Conservation (phyloP, 1,140 invertebrate species). For the Battus philenor region DNA sequence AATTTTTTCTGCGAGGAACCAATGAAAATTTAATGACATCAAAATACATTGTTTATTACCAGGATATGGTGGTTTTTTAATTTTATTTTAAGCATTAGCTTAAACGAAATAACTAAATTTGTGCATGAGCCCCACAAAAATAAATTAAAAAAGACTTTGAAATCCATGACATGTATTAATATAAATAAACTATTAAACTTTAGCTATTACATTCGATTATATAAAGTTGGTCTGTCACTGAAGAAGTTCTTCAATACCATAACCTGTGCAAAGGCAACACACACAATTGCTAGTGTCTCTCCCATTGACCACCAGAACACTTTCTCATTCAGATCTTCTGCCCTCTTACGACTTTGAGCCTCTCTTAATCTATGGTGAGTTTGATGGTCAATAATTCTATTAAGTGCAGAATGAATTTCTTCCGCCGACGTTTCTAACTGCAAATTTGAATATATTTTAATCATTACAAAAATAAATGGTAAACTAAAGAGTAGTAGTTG, state of each 20-base stretch:
- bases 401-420: conserved; percentile 92
- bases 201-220: conserved; percentile 59
- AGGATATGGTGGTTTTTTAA: too few species aligned
- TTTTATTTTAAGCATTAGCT: too few species aligned
- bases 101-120: too few species aligned
- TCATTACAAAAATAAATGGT: too few species aligned
- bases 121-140: too few species aligned
- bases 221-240: conserved; percentile 83
- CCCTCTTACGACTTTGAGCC: conserved; percentile 93
- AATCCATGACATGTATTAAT: conserved; percentile 38
- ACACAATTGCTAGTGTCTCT: conserved; percentile 90
- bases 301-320: conserved; percentile 95
- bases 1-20: too few species aligned
- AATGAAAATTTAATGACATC: too few species aligned
- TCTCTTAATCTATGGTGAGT: conserved; percentile 97
- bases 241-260: conserved; percentile 96
- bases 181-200: conserved; percentile 45
- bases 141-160: too few species aligned
- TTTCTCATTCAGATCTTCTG: conserved; percentile 96
- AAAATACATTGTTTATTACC: too few species aligned
- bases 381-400: conserved; percentile 93
- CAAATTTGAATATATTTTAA: conserved; percentile 20
- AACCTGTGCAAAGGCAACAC: conserved; percentile 93
- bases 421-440: conserved; percentile 95
- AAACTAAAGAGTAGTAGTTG: too few species aligned